These are phyloP conservation scores for Eidolon dupreanum DNA, from an alignment of 2,797 vertebrate species.

Conservation along the genomic window DNA sequence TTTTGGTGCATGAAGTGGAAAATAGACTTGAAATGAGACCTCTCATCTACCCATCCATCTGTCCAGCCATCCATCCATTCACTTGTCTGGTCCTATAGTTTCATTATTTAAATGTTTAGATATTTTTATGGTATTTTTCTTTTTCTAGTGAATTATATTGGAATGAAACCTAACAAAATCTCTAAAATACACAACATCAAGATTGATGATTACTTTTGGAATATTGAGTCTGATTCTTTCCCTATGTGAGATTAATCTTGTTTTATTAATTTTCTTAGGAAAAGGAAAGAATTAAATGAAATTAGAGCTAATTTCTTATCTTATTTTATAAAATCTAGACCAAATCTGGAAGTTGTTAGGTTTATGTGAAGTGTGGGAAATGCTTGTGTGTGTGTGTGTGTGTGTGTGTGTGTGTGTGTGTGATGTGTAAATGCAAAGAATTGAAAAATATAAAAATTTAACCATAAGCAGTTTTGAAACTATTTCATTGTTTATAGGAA, in stretches of 20 bases:
- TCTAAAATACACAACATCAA: background rate
- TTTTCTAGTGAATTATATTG: background rate
- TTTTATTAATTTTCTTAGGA: slow-evolving; percentile 33
- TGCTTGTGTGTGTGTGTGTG: background rate
- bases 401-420: background rate
- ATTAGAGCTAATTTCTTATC: background rate
- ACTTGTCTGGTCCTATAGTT: background rate
- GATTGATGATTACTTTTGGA: background rate
- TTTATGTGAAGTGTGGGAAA: background rate
- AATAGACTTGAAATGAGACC: background rate
- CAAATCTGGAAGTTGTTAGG: slow-evolving; percentile 21
- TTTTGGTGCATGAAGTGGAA: background rate
- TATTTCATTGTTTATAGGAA: slow-evolving; percentile 39
- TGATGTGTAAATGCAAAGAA: background rate
- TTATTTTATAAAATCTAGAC: slow-evolving; percentile 39
- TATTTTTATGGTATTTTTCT: background rate
- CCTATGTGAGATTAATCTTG: background rate
- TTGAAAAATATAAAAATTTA: slow-evolving; percentile 27
- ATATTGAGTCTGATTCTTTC: background rate
- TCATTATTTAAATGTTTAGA: background rate
- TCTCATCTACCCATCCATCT: background rate
- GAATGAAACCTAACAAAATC: background rate
- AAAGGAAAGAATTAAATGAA: background rate
- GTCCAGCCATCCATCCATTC: background rate
- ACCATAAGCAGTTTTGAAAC: slow-evolving; percentile 31